Base-by-base conservation (phyloP, 2,888 invertebrate genomes). In the Heteromyza rotundicornis region DNA sequence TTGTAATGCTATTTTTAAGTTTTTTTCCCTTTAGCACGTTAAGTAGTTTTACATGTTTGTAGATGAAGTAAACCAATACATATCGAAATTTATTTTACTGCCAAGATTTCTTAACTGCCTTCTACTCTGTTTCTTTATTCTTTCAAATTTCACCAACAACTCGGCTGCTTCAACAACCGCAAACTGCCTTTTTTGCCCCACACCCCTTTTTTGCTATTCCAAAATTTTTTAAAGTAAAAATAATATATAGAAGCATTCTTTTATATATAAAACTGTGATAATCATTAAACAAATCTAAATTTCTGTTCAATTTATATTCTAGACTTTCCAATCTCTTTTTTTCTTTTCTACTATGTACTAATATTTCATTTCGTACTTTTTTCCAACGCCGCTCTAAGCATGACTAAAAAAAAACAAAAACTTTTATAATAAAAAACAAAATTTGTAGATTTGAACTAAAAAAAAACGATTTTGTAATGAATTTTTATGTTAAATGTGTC, bases 191-290 rank as follows among this genome's bases (percentile, higher is more conserved):
- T n/a, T 40, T 7, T n/a, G 5, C n/a, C 3, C 40, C 40, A 32
- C 32, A 32, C 32, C 32, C n/a, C 20, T 58, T 50, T 50, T 58
- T 54, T 54, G 23, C 51, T 20, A 23, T 62, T 62, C 62, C 62
- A 62, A 62, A 59, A 52, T 50, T 53, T 59, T 55, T 24, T 64
- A 66, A 60, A 66, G 64, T 59, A 50, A 68, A 69, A n/a, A 67
- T 60, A 64, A 64, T 69, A 67, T 71, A 70, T 68, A 70, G 63
- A 70, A 68, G 60, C 64, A 59, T 64, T 70, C 72, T 71, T 76
- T 69, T 75, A 72, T 73, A 79, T 71, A 78, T 74, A 73, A 71
- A 75, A 76, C 79, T 79, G 79, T 79, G 79, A 79, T 79, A 79
- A 79, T 73, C 75, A 75, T 70, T 63, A 67, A 71, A 55, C 59